Evolutionary conservation across 2,888 invertebrate genomes (phyloP).

Genomic region (Lepidocyrtoides sp.): DNA sequence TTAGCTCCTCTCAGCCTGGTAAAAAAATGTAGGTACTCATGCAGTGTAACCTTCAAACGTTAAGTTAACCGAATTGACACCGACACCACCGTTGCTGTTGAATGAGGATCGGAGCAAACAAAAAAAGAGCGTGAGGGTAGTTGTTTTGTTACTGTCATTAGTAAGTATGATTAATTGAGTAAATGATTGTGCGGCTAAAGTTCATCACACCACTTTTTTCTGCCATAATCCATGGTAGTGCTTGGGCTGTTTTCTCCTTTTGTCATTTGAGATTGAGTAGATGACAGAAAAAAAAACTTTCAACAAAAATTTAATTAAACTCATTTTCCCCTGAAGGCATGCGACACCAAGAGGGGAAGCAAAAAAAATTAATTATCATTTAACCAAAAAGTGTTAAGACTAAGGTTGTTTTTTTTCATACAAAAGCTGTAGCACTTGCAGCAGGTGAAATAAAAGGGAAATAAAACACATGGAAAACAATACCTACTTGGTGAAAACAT

Average conservation of each 20-base stretch:
- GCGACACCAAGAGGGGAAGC: no score
- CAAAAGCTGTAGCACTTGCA: no score
- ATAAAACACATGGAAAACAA: background rate
- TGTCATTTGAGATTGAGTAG: background rate
- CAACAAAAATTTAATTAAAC: background rate
- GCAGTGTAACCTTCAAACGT: no score
- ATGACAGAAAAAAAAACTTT: background rate
- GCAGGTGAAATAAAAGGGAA: background rate
- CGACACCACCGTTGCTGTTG: no score
- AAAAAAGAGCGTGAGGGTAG: no score
- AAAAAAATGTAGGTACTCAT: no score
- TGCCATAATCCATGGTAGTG: background rate
- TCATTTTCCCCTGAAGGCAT: background rate
- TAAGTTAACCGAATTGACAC: no score
- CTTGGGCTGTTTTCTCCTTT: background rate
- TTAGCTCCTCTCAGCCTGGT: no score
- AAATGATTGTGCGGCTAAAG: background rate
- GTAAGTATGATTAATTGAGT: background rate
- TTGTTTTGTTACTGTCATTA: no score
- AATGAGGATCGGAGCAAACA: no score
- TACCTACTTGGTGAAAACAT: background rate
- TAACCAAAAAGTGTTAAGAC: background rate
- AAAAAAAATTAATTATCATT: no score
- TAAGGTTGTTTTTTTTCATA: no score
- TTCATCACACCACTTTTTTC: background rate